Conservation (phyloP, 2,888 invertebrate species). For the Cylloceria caligata region DNA sequence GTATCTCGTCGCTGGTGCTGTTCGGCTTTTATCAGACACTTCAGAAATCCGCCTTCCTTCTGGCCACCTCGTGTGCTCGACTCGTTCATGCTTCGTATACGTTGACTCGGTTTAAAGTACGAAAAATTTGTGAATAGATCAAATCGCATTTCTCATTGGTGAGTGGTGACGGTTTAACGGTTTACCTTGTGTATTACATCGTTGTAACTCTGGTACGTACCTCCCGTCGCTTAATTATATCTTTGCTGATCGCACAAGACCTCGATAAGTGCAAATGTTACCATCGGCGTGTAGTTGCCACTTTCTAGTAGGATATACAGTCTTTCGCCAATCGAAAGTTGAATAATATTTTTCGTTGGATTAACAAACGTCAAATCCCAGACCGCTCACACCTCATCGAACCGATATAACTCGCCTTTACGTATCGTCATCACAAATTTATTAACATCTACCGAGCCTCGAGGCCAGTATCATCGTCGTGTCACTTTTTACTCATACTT, state of each 20-base stretch:
- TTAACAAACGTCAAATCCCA: conserved; percentile 36
- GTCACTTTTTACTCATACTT: conserved; percentile 38
- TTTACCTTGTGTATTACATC: conserved; percentile 8
- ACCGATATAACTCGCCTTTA: conserved; percentile 27
- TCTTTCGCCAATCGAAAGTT: conserved; percentile 19
- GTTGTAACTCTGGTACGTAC: conserved; percentile 4
- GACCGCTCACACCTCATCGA: neutral
- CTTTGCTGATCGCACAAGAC: neutral
- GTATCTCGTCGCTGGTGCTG: conserved; percentile 58
- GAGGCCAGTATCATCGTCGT: conserved; percentile 38
- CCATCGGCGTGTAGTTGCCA: neutral
- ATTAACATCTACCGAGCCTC: conserved; percentile 60
- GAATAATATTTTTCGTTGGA: neutral
- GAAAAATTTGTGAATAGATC: conserved; percentile 30
- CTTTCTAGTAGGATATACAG: conserved; percentile 28
- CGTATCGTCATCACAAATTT: conserved; percentile 56
- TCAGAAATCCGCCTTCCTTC: conserved; percentile 68
- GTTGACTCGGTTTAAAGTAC: conserved; percentile 52
- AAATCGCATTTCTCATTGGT: conserved; percentile 36
- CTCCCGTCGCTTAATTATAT: neutral
- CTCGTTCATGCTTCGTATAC: conserved; percentile 65
- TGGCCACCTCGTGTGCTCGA: conserved; percentile 34
- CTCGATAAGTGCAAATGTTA: conserved; percentile 2
- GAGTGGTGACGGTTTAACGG: conserved; percentile 34
- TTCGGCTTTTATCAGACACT: conserved; percentile 59